phyloP scores from a whole-genome alignment of 1,140 invertebrate species.

The Drosophila littoralis region DNA sequence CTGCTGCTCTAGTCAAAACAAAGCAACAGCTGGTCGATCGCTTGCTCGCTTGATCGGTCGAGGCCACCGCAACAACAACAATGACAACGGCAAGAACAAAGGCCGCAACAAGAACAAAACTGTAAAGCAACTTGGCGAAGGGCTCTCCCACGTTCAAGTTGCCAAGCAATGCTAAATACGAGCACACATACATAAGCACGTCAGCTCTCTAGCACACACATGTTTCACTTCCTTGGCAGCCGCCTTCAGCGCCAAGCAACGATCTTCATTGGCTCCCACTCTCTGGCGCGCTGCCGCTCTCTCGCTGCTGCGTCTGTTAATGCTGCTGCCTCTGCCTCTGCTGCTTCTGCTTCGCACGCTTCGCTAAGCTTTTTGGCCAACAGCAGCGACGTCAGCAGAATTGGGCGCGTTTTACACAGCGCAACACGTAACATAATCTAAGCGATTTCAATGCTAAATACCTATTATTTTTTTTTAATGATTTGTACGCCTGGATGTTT shows the following conservation, averaged over 20 bases:
- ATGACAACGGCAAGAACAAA: slow-evolving; percentile 55
- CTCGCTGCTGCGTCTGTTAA: neutral
- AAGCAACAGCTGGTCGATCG: slow-evolving; percentile 73
- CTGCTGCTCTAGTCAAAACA: slow-evolving; percentile 46
- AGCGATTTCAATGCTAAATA: neutral
- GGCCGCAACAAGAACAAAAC: slow-evolving; percentile 50
- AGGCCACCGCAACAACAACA: slow-evolving; percentile 56
- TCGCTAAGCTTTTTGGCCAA: slow-evolving; percentile 69
- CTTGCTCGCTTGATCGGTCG: slow-evolving; percentile 63
- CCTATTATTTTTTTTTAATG: neutral
- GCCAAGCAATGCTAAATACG: slow-evolving; percentile 49
- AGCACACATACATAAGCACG: neutral
- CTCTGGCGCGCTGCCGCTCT: slow-evolving; percentile 19
- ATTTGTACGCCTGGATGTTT: neutral
- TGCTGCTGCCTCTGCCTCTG: slow-evolving; percentile 10
- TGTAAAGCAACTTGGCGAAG: slow-evolving; percentile 59
- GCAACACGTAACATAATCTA: slow-evolving; percentile 7
- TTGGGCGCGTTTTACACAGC: slow-evolving; percentile 45
- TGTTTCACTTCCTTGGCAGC: slow-evolving; percentile 68
- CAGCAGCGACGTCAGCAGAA: slow-evolving; percentile 39
- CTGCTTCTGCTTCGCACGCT: slow-evolving; percentile 46
- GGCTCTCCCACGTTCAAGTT: slow-evolving; percentile 75
- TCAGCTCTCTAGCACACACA: slow-evolving; percentile 15
- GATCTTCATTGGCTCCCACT: slow-evolving; percentile 28
- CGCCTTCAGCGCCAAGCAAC: slow-evolving; percentile 12